phyloP scores from a whole-genome alignment of 2,113 vertebrate species.

The Lanius collurio region DNA sequence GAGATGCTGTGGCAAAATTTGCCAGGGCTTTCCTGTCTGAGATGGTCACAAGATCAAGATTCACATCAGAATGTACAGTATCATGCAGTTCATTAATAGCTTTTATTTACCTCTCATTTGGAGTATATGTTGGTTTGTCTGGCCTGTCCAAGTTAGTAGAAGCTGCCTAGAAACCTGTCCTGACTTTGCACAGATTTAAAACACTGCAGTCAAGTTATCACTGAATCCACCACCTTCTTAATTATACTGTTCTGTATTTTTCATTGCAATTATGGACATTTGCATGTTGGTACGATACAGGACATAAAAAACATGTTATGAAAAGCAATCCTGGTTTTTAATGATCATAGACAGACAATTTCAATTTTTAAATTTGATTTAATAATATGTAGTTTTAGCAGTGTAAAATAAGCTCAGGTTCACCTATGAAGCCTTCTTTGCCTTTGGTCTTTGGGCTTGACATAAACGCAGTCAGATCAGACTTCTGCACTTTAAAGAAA shows the following conservation, averaged over 20 bases:
- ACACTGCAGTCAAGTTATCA: neutral
- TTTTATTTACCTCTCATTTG: neutral
- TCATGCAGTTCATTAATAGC: neutral
- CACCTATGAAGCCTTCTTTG: neutral
- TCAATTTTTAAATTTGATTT: neutral
- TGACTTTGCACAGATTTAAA: neutral
- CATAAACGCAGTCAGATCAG: neutral
- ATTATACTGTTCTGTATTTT: neutral
- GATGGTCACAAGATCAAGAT: neutral
- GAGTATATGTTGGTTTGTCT: neutral
- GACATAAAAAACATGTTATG: neutral
- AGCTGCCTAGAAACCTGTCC: neutral
- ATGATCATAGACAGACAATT: neutral
- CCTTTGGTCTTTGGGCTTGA: neutral
- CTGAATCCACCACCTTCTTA: neutral
- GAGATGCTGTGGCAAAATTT: neutral
- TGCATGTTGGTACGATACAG: neutral
- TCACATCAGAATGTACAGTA: neutral
- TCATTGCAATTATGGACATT: neutral
- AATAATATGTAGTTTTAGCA: neutral
- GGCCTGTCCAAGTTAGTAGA: neutral
- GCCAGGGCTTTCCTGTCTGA: neutral
- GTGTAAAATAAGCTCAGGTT: neutral
- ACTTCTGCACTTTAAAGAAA: neutral
- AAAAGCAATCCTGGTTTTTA: neutral